Conservation (phyloP, 1,140 invertebrate species). For the Forficula auricularia region DNA sequence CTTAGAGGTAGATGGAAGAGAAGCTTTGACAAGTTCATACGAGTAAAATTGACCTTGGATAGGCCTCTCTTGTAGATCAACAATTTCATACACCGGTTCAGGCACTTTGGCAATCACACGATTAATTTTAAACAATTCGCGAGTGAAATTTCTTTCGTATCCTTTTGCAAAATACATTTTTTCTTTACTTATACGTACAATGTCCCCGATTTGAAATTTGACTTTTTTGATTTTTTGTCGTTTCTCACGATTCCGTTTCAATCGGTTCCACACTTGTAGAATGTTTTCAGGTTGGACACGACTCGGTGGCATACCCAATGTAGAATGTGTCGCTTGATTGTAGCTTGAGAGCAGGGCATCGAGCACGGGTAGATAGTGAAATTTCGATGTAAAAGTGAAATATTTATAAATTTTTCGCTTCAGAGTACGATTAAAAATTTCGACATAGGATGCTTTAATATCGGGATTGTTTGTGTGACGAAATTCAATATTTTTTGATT, state of each 20-base stretch:
- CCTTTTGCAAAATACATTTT: not conserved
- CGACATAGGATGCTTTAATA: not conserved
- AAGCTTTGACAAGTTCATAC: no score
- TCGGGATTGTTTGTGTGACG: not conserved
- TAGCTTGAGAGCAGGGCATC: not conserved
- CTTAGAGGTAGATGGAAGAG: no score
- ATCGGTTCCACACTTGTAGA: not conserved
- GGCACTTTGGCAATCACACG: not conserved
- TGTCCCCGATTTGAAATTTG: not conserved
- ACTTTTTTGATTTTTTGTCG: not conserved
- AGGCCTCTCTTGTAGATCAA: not conserved
- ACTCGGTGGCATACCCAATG: not conserved
- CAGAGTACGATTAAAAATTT: not conserved
- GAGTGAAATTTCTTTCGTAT: not conserved
- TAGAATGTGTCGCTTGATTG: not conserved
- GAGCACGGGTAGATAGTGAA: not conserved
- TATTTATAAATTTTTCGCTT: not conserved
- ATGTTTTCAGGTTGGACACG: not conserved
- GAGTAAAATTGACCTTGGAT: not conserved
- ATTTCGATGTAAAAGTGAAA: not conserved
- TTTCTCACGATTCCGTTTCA: not conserved
- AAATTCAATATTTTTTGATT: not conserved
- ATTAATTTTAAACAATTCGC: not conserved
- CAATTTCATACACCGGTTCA: not conserved
- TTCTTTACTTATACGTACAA: not conserved